These are phyloP conservation scores for Sinocyclocheilus maitianheensis DNA, from an alignment of 2,113 vertebrate genomes.

Conservation along the genomic window DNA sequence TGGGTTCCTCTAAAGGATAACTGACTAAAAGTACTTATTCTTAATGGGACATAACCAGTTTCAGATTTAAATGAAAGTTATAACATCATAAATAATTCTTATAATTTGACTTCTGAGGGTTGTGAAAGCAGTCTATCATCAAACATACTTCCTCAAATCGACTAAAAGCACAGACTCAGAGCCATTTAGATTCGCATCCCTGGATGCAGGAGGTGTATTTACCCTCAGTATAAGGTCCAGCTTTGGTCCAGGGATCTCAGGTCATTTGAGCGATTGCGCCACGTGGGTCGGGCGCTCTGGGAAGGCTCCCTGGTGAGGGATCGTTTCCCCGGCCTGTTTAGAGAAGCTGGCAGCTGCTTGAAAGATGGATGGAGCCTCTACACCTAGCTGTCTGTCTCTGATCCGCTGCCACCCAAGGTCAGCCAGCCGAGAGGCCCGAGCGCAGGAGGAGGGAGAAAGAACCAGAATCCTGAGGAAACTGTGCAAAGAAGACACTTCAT, in stretches of 20 bases:
- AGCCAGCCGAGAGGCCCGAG: slow-evolving; percentile 59
- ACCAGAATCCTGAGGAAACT: slow-evolving; percentile 1
- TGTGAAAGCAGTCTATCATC: neutral
- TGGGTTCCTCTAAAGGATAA: neutral
- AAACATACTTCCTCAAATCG: neutral
- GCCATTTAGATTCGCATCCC: neutral
- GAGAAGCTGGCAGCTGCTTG: slow-evolving; percentile 62
- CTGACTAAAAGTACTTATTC: neutral
- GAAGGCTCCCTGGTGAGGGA: slow-evolving; percentile 65
- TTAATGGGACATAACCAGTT: neutral
- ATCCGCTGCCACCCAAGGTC: slow-evolving; percentile 74
- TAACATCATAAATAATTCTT: neutral
- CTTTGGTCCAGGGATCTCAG: slow-evolving; percentile 69
- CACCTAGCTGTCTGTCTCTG: slow-evolving; percentile 66
- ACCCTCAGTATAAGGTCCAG: slow-evolving; percentile 38
- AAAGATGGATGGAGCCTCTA: slow-evolving; percentile 72
- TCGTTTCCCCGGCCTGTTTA: slow-evolving; percentile 74
- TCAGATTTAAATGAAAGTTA: neutral
- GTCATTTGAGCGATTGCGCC: slow-evolving; percentile 73
- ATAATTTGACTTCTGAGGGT: neutral
- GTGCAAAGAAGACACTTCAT: neutral
- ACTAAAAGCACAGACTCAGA: neutral
- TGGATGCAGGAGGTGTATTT: neutral
- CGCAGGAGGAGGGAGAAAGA: slow-evolving; percentile 36
- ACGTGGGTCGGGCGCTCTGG: slow-evolving; percentile 61